Conservation (phyloP, 2,113 vertebrate species). For the Isurus oxyrinchus region DNA sequence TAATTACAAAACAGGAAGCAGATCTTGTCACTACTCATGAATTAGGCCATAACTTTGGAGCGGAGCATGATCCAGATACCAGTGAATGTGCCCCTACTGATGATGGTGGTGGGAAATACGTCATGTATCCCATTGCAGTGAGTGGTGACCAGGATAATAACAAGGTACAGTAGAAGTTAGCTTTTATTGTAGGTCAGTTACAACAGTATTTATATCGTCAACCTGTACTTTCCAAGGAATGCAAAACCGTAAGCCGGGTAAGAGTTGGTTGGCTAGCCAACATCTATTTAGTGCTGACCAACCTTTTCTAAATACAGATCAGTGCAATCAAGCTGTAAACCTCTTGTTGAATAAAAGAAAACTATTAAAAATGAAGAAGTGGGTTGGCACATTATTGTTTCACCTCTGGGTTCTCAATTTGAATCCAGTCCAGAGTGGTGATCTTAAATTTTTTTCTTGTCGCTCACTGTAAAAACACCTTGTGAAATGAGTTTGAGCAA, state of each 20-base stretch:
- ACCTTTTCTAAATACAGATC: neutral
- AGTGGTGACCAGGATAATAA: conserved; percentile 95
- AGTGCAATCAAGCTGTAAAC: neutral
- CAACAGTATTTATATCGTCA: neutral
- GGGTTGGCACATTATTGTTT: neutral
- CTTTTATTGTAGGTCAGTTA: neutral
- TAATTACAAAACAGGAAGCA: conserved; percentile 69
- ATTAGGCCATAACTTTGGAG: conserved; percentile 94
- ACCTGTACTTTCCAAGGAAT: neutral
- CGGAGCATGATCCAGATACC: conserved; percentile 92
- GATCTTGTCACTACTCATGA: conserved; percentile 96
- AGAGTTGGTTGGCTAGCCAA: neutral
- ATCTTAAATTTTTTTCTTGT: neutral
- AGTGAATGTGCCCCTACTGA: conserved; percentile 80
- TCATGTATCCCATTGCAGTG: conserved; percentile 98
- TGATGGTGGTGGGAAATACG: conserved; percentile 86
- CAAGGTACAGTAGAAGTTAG: conserved; percentile 67
- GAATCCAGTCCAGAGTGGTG: neutral
- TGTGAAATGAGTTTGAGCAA: neutral
- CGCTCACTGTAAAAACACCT: neutral
- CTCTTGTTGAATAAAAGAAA: neutral
- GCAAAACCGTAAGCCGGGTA: neutral
- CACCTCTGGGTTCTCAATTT: neutral
- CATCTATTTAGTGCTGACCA: neutral
- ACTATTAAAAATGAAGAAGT: neutral